Percentiles rank a stretch among this genome's conserved stretches.
Conservation (phyloP, 1,140 invertebrate genomes). For the Ruditapes philippinarum region DNA sequence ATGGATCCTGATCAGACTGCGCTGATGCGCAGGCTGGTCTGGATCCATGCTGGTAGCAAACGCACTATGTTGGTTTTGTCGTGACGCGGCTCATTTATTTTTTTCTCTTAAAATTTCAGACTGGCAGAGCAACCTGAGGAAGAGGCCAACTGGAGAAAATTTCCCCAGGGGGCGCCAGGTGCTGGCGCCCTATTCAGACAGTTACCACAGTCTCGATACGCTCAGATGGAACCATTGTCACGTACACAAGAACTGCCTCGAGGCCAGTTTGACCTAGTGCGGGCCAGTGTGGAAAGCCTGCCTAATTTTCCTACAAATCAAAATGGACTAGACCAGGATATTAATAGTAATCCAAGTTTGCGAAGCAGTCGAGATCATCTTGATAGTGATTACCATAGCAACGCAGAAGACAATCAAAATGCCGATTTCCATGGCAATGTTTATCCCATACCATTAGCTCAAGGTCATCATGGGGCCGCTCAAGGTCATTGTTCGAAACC, state of each 20-base stretch:
- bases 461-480: constrained; percentile 1
- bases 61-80: too few species aligned
- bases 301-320: constrained; percentile 29
- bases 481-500: not conserved
- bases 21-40: too few species aligned
- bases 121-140: constrained; percentile 30
- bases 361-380: constrained; percentile 48
- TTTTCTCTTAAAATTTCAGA: too few species aligned
- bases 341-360: constrained; percentile 18
- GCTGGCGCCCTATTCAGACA: not conserved
- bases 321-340: constrained; percentile 7
- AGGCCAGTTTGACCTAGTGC: constrained; percentile 26
- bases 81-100: too few species aligned
- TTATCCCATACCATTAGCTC: constrained; percentile 25
- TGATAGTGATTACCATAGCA: constrained; percentile 64
- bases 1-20: too few species aligned
- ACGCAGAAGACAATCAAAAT: constrained; percentile 11
- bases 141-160: not conserved
- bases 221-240: constrained; percentile 35
- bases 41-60: too few species aligned
- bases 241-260: constrained; percentile 49
- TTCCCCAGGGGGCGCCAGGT: not conserved
- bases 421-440: constrained; percentile 48
- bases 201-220: not conserved
- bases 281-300: constrained; percentile 52